These are phyloP conservation scores for Acanthopagrus latus DNA, from an alignment of 2,797 vertebrate species.

Conservation along the genomic window DNA sequence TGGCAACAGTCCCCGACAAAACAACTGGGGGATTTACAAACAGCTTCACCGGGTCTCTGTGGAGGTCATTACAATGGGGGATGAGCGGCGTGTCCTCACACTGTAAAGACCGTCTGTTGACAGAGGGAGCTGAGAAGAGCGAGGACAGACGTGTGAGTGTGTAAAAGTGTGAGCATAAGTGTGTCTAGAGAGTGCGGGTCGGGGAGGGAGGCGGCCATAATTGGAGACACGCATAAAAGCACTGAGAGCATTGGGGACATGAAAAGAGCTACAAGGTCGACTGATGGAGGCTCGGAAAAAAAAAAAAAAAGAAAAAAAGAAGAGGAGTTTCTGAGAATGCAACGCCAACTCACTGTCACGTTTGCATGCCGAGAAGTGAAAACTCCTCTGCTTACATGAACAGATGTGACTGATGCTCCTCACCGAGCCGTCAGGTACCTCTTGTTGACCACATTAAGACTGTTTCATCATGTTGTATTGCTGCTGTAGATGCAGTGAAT, in stretches of 20 bases:
- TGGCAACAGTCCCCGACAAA: constrained; percentile 66
- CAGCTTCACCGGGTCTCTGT: constrained; percentile 73
- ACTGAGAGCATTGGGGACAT: constrained; percentile 36
- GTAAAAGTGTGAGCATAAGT: constrained; percentile 3
- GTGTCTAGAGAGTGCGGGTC: constrained; percentile 33
- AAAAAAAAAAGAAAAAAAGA: too few species aligned
- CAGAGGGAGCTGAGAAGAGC: constrained; percentile 41
- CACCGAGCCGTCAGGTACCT: neutral
- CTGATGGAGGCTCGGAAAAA: constrained; percentile 51
- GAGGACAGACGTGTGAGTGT: constrained; percentile 25
- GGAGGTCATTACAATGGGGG: constrained; percentile 83
- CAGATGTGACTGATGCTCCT: constrained; percentile 1
- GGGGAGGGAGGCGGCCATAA: constrained; percentile 45
- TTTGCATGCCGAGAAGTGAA: constrained; percentile 4
- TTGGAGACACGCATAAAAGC: constrained; percentile 58
- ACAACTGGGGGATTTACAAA: constrained; percentile 76
- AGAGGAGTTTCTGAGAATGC: constrained; percentile 42
- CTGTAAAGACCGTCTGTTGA: constrained; percentile 37
- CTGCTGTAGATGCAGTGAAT: neutral
- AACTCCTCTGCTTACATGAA: constrained; percentile 10
- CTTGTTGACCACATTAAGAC: constrained; percentile 11
- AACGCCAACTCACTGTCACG: constrained; percentile 9
- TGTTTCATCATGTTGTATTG: constrained; percentile 8
- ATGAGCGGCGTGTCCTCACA: constrained; percentile 50
- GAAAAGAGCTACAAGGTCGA: constrained; percentile 39